A percentile compares a stretch with the other conserved stretches of the same genome.
Conservation (phyloP, 2,113 vertebrate species). For the Danio rerio region DNA sequence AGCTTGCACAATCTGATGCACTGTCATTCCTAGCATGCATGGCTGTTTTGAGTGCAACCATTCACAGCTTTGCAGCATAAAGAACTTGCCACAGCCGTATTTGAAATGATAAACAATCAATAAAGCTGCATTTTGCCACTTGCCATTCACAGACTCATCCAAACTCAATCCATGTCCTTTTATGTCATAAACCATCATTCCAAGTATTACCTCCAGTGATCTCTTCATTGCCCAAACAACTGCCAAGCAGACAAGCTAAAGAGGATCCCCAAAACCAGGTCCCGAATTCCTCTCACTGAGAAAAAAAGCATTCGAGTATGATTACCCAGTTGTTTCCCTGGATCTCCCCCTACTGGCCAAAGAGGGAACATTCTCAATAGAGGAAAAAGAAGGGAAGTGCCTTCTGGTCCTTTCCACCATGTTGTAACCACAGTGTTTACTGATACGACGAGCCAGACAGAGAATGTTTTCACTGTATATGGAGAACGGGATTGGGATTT, state of each 20-base stretch:
- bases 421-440: conserved; percentile 88
- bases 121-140: not conserved
- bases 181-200: not conserved
- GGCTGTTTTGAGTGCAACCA: conserved; percentile 10
- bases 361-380: conserved; percentile 74
- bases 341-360: conserved; percentile 83
- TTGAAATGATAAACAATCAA: not conserved
- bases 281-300: conserved; percentile 15
- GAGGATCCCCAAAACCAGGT: not conserved
- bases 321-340: conserved; percentile 48
- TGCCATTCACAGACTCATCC: not conserved
- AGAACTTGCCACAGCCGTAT: not conserved
- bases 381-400: conserved; percentile 68
- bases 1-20: conserved; percentile 17
- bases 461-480: conserved; percentile 67
- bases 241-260: not conserved
- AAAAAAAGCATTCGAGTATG: conserved; percentile 19
- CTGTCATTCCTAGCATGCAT: conserved; percentile 26
- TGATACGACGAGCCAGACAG: conserved; percentile 72
- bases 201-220: not conserved
- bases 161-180: conserved; percentile 12
- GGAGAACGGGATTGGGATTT: conserved; percentile 54
- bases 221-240: not conserved
- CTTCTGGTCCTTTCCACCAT: conserved; percentile 82
- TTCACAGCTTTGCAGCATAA: not conserved